Evolutionary conservation across 2,113 vertebrate species (phyloP).

Genomic region (Apeltes quadracus): DNA sequence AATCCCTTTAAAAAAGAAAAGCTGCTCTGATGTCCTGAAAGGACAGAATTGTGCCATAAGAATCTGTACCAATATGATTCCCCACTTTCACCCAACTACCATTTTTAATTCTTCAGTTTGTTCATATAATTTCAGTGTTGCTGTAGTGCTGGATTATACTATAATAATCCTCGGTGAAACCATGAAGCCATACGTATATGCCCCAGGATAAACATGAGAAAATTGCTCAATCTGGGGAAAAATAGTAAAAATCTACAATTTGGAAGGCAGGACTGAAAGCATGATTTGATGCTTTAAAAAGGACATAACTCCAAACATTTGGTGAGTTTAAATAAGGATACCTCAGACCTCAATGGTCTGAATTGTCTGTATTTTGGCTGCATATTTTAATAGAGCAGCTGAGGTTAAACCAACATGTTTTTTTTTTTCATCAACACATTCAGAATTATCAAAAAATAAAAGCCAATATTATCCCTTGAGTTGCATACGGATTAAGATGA

Average conservation of each 20-base stretch:
- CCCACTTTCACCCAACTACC: background rate
- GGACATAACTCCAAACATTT: background rate
- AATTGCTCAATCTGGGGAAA: background rate
- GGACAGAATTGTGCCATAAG: background rate
- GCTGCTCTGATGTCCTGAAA: background rate
- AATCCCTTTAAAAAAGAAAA: background rate
- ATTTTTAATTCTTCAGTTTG: background rate
- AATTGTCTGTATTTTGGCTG: background rate
- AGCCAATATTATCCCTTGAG: background rate
- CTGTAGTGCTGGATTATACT: background rate
- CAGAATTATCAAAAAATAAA: background rate
- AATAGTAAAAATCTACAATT: background rate
- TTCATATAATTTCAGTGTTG: background rate
- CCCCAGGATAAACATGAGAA: background rate
- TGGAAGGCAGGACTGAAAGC: background rate
- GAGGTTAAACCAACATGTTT: background rate
- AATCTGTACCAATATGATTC: background rate
- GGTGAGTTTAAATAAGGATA: background rate
- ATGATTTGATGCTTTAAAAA: background rate
- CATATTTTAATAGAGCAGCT: background rate
- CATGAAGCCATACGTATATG: background rate
- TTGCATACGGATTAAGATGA: background rate
- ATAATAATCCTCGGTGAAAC: background rate
- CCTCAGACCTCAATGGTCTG: background rate
- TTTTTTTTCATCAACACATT: background rate